Conservation (phyloP, 2,113 vertebrate species). For the Bolborhynchus lineola region DNA sequence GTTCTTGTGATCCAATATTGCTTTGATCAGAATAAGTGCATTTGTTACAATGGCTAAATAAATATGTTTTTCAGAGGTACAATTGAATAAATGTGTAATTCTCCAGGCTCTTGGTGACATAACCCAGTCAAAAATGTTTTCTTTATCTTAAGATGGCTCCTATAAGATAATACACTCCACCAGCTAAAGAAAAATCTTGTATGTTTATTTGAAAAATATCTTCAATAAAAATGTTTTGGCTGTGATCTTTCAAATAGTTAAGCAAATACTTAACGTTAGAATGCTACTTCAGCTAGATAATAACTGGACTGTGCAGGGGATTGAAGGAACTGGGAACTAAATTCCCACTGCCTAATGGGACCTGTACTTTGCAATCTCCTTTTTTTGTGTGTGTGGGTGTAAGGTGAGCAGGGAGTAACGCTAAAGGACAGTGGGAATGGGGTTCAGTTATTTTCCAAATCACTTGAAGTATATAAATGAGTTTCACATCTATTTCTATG, state of each 20-base stretch:
- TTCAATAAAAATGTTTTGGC: not conserved
- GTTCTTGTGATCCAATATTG: not conserved
- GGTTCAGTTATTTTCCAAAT: not conserved
- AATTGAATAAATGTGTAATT: not conserved
- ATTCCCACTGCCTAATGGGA: not conserved
- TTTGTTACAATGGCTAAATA: not conserved
- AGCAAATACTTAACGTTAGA: not conserved
- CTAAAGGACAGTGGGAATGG: not conserved
- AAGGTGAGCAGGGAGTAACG: not conserved
- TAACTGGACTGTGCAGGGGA: not conserved
- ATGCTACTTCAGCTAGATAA: not conserved
- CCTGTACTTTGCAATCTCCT: not conserved
- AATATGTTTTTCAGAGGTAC: not conserved
- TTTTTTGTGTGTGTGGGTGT: not conserved
- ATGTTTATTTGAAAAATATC: not conserved
- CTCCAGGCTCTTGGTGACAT: not conserved
- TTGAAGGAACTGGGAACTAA: not conserved
- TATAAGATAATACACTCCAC: not conserved
- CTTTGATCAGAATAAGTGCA: not conserved
- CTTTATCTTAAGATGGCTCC: not conserved
- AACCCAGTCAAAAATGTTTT: not conserved
- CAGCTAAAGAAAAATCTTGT: not conserved
- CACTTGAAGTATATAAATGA: not conserved
- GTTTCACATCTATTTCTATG: fast-evolving
- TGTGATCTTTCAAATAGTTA: not conserved